Evolutionary conservation across 2,888 invertebrate genomes (phyloP).

Genomic region (Tipula lateralis): DNA sequence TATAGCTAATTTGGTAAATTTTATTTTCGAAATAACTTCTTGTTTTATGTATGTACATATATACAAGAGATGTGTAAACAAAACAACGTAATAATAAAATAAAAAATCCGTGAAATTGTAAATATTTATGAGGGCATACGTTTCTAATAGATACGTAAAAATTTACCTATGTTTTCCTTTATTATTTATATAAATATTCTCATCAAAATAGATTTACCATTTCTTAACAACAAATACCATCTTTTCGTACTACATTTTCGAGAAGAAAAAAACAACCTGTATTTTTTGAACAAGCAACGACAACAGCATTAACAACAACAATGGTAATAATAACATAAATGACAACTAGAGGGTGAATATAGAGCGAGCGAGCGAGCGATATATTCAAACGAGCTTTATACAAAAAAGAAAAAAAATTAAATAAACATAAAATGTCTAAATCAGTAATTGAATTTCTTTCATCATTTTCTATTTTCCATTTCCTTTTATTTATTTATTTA

Average conservation of each 20-base stretch:
- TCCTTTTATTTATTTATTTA: slow-evolving; percentile 19
- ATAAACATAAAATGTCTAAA: slow-evolving; percentile 24
- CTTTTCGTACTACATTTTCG: neutral
- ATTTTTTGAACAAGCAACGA: neutral
- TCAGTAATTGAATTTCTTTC: slow-evolving; percentile 24
- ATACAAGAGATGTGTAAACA: neutral
- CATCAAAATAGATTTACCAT: slow-evolving; percentile 11
- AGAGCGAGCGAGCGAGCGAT: neutral
- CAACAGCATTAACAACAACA: neutral
- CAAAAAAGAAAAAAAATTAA: neutral
- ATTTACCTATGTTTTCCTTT: neutral
- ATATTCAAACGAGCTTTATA: neutral
- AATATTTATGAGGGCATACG: neutral
- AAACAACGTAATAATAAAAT: neutral
- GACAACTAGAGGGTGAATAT: neutral
- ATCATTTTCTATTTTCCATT: slow-evolving; percentile 19
- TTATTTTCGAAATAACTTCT: neutral
- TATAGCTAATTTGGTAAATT: neutral
- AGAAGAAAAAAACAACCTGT: neutral
- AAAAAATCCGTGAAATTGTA: slow-evolving; percentile 20
- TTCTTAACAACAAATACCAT: neutral
- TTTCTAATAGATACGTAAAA: neutral
- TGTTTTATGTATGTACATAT: neutral
- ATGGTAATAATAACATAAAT: neutral
- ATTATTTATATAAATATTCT: neutral